Conservation (phyloP, 2,797 vertebrate genomes). For the Clamator glandarius region DNA sequence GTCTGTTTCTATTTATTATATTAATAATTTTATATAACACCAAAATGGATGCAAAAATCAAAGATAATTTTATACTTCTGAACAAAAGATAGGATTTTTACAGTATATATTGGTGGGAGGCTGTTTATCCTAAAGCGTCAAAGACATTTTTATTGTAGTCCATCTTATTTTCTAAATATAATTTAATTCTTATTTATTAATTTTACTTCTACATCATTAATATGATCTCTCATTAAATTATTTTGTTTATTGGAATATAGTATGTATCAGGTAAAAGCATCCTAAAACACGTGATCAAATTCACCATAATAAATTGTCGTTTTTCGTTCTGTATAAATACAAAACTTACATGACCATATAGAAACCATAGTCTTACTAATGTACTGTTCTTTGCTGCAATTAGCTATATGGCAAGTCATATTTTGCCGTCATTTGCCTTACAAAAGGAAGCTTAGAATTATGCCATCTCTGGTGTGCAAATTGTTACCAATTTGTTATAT, state of each 20-base stretch:
- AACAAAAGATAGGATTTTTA: not conserved
- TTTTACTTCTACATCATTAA: conserved; percentile 21
- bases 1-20: not conserved
- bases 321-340: not conserved
- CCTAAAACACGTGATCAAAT: conserved; percentile 12
- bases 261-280: not conserved
- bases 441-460: not conserved
- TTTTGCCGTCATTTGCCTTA: not conserved
- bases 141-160: conserved; percentile 25
- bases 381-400: not conserved
- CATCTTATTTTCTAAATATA: conserved; percentile 4
- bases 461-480: conserved; percentile 48
- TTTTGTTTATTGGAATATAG: not conserved
- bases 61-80: not conserved
- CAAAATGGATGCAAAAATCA: not conserved
- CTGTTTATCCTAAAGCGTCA: not conserved
- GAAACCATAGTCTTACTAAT: not conserved
- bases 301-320: not conserved
- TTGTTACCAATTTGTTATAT: conserved; percentile 33
- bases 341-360: not conserved
- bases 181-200: conserved; percentile 24
- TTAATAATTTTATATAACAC: not conserved
- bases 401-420: not conserved
- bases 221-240: not conserved
- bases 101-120: not conserved